phyloP scores from a whole-genome alignment of 2,797 vertebrate species.

The Micropoecilia bifurca region DNA sequence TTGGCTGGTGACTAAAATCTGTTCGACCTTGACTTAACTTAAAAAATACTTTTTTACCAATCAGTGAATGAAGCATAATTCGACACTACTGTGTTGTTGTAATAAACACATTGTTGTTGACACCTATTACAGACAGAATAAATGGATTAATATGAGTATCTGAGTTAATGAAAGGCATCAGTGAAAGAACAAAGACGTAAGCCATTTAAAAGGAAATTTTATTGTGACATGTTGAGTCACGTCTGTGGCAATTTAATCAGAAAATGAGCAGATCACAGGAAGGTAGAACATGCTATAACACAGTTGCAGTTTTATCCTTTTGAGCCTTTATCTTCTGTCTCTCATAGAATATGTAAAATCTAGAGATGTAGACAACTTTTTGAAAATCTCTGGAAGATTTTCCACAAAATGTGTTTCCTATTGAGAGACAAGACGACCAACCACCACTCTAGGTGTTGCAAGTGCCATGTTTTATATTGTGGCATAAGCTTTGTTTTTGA shows the following conservation, averaged over 20 bases:
- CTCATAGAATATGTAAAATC: not conserved
- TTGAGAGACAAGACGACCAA: not conserved
- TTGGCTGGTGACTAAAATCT: not conserved
- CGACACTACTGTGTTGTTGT: not conserved
- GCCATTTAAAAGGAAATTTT: not conserved
- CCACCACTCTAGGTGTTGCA: not conserved
- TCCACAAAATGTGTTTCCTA: not conserved
- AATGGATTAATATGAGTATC: not conserved
- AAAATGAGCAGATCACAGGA: not conserved
- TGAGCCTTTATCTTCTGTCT: not conserved
- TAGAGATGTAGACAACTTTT: not conserved
- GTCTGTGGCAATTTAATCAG: not conserved
- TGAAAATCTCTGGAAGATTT: not conserved
- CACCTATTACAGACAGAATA: not conserved
- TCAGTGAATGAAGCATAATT: not conserved
- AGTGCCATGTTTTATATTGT: not conserved
- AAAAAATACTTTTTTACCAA: not conserved
- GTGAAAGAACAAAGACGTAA: not conserved
- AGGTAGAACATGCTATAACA: not conserved
- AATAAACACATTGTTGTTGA: not conserved
- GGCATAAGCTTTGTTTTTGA: not conserved
- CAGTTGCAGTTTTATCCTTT: not conserved
- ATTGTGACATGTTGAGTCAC: not conserved
- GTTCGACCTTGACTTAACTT: not conserved
- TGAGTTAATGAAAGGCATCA: not conserved